Evolutionary conservation across 2,113 vertebrate species (phyloP).

Genomic region (Triplophysa rosa): DNA sequence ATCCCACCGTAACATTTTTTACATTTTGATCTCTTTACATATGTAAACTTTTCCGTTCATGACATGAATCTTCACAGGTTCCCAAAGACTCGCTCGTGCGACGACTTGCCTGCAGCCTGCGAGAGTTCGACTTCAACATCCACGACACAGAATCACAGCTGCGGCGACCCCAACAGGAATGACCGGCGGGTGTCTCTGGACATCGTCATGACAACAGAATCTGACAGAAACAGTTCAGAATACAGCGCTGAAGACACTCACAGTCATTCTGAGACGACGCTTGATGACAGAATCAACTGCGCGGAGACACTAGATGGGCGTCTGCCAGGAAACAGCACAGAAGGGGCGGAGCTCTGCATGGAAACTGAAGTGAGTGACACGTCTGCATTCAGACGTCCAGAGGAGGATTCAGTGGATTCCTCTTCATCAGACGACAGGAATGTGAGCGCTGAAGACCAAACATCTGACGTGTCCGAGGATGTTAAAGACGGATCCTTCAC

Average conservation of each 20-base stretch:
- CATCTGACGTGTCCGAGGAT: background rate
- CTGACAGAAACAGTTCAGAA: slow-evolving; percentile 62
- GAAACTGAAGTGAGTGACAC: background rate
- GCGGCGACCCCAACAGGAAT: slow-evolving; percentile 91
- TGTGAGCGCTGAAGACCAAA: background rate
- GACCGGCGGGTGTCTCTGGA: slow-evolving; percentile 90
- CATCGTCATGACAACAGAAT: slow-evolving; percentile 77
- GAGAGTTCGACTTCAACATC: slow-evolving; percentile 75
- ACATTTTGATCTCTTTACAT: too few species aligned
- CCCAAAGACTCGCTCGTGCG: slow-evolving; percentile 94
- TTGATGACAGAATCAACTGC: slow-evolving; percentile 62
- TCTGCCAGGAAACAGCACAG: background rate
- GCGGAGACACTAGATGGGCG: slow-evolving; percentile 45
- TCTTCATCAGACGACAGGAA: background rate
- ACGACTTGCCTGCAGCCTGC: slow-evolving; percentile 88
- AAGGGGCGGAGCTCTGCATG: slow-evolving; percentile 82
- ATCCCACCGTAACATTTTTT: too few species aligned
- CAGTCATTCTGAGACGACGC: slow-evolving; percentile 49
- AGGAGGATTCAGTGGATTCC: background rate
- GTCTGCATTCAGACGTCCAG: background rate
- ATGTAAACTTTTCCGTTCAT: too few species aligned
- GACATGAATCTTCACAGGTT: slow-evolving; percentile 70
- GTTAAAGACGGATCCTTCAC: too few species aligned
- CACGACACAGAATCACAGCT: slow-evolving; percentile 82
- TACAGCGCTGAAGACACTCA: slow-evolving; percentile 46